Evolutionary conservation across 2,113 vertebrate species (phyloP).

Genomic region (Camelus bactrianus): DNA sequence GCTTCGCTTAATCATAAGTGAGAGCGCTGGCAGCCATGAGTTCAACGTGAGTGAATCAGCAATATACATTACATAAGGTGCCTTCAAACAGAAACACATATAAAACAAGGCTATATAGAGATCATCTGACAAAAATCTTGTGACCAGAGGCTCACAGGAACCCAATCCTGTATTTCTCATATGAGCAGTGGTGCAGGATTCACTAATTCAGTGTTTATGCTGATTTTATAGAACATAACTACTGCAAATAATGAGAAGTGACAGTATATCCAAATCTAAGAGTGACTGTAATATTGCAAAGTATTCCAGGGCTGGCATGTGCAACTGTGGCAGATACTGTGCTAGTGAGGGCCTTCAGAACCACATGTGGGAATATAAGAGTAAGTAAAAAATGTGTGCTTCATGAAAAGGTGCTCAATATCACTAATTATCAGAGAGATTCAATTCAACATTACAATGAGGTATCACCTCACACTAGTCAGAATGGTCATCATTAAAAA

Average conservation of each 20-base stretch:
- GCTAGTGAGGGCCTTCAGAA: rapidly evolving
- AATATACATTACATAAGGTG: neutral
- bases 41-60: neutral
- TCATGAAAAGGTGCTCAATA: no score
- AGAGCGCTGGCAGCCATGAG: neutral
- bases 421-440: no score
- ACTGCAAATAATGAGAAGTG: neutral
- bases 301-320: no score
- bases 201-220: neutral
- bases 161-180: neutral
- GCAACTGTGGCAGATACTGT: rapidly evolving
- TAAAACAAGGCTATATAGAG: neutral
- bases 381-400: neutral
- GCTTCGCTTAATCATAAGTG: rapidly evolving
- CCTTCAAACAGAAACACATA: neutral
- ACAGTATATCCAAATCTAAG: neutral
- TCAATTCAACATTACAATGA: no score
- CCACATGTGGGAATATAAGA: neutral
- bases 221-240: neutral
- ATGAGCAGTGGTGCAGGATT: neutral
- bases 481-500: no score
- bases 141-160: neutral
- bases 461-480: no score
- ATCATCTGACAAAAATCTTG: neutral
- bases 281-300: neutral